phyloP scores from a whole-genome alignment of 2,888 invertebrate genomes.

The Chymomyza procnemis region DNA sequence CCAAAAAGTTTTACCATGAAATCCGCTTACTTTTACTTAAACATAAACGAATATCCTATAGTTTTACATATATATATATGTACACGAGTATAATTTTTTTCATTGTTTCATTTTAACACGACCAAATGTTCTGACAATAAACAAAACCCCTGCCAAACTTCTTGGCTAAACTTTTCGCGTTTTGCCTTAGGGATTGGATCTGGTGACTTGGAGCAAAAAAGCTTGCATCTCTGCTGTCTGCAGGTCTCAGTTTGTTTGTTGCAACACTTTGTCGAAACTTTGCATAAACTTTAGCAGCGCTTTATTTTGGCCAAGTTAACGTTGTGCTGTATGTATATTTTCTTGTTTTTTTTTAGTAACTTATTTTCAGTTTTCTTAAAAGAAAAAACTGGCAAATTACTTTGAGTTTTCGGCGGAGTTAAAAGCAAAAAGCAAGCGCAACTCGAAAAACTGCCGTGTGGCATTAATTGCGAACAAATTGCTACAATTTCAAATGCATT shows the following conservation, averaged over 20 bases:
- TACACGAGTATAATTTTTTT: neutral
- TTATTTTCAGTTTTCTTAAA: conserved; percentile 18
- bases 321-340: neutral
- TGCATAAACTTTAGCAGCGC: conserved; percentile 44
- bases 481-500: conserved; percentile 65
- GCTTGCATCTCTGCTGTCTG: conserved; percentile 13
- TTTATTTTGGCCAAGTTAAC: conserved; percentile 1
- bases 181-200: neutral
- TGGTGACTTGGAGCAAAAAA: neutral
- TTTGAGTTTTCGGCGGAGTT: conserved; percentile 38
- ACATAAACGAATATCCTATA: neutral
- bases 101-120: neutral
- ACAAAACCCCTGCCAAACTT: conserved; percentile 41
- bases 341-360: conserved; percentile 16
- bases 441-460: conserved; percentile 21
- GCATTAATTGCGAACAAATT: conserved; percentile 43
- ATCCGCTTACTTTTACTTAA: neutral
- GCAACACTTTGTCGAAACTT: conserved; percentile 67
- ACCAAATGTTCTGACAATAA: conserved; percentile 57
- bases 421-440: conserved; percentile 22
- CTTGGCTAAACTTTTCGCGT: neutral
- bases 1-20: neutral
- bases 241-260: conserved; percentile 54
- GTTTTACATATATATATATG: neutral
- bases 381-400: conserved; percentile 52